phyloP scores from a whole-genome alignment of 1,140 invertebrate genomes.

The Nomia melanderi region DNA sequence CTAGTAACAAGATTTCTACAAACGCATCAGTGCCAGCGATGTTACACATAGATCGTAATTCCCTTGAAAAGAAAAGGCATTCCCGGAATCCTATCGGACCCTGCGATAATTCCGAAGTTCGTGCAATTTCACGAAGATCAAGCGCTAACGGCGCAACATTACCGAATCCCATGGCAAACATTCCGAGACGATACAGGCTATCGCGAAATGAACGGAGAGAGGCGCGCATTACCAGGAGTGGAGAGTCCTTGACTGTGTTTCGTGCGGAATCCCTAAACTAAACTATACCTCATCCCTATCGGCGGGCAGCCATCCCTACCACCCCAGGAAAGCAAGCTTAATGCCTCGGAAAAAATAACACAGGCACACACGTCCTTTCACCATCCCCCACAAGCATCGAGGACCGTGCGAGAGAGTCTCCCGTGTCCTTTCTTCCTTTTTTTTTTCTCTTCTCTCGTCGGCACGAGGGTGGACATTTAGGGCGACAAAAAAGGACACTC shows the following conservation, averaged over 20 bases:
- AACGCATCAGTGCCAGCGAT: too few species aligned
- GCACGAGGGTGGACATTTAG: conserved; percentile 77
- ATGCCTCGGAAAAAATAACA: conserved; percentile 81
- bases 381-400: conserved; percentile 42
- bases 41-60: too few species aligned
- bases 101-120: not conserved
- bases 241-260: conserved; percentile 65
- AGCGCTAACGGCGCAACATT: conserved; percentile 13
- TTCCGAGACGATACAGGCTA: conserved; percentile 5
- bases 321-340: conserved; percentile 76
- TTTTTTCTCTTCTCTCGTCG: too few species aligned
- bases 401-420: conserved; percentile 64
- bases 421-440: conserved; percentile 71
- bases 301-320: conserved; percentile 59
- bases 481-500: conserved; percentile 73
- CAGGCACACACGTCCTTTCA: conserved; percentile 67
- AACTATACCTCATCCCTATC: conserved; percentile 74
- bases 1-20: too few species aligned
- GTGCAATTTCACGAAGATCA: conserved; percentile 29
- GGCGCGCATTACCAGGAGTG: conserved; percentile 37
- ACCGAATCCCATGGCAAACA: conserved; percentile 43
- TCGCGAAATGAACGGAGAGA: conserved; percentile 5
- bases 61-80: too few species aligned
- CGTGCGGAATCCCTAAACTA: conserved; percentile 73
- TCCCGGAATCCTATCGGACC: not conserved